Evolutionary conservation across 2,888 invertebrate genomes (phyloP).

Genomic region (Tinea trinotella): DNA sequence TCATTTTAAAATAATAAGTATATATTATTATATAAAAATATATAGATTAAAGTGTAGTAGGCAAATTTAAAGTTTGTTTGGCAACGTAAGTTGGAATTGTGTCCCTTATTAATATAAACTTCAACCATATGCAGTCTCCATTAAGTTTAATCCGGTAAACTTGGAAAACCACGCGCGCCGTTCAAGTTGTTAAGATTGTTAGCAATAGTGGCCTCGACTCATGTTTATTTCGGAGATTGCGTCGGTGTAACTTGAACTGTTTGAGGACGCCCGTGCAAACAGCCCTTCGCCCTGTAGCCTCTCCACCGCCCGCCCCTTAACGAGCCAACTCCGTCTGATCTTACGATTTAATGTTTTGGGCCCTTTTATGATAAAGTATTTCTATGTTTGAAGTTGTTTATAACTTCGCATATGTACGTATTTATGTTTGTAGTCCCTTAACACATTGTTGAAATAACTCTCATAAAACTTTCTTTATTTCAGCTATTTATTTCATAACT

Average conservation of each 20-base stretch:
- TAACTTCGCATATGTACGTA: constrained; percentile 12
- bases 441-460: constrained; percentile 12
- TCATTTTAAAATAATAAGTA: too few relatives aligned
- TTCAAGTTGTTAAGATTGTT: constrained; percentile 49
- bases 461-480: constrained; percentile 3
- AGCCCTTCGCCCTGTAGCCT: constrained; percentile 31
- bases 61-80: not conserved
- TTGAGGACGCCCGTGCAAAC: constrained; percentile 50
- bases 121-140: constrained; percentile 17
- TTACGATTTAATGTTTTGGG: constrained; percentile 21
- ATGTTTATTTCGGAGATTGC: constrained; percentile 62
- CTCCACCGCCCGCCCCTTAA: constrained; percentile 46
- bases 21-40: not conserved
- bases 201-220: constrained; percentile 49
- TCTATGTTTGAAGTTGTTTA: constrained; percentile 16
- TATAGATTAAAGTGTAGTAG: not conserved
- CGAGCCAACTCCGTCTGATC: constrained; percentile 50
- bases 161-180: constrained; percentile 41
- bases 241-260: constrained; percentile 58
- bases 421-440: constrained; percentile 12
- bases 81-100: not conserved
- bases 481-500: constrained; percentile 5
- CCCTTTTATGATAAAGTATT: constrained; percentile 14
- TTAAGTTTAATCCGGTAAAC: constrained; percentile 39
- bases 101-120: constrained; percentile 18